A percentile compares a stretch with the other conserved stretches of the same genome.
phyloP scores from a whole-genome alignment of 2,888 invertebrate species.

The Volucella bombylans region DNA sequence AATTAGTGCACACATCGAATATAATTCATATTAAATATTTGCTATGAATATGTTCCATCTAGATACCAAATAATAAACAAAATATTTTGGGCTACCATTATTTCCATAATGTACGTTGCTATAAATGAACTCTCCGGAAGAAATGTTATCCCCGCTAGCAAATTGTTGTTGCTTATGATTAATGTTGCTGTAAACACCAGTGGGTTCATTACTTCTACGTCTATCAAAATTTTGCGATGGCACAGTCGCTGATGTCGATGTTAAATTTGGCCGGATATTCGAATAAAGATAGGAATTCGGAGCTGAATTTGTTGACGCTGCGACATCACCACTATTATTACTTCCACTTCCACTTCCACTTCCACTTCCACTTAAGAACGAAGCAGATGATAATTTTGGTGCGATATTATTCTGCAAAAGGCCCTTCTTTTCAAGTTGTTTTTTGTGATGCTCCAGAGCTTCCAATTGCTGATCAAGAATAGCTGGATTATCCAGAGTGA shows the following conservation, averaged over 20 bases:
- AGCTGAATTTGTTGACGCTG: conserved; percentile 19
- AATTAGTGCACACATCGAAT: not conserved
- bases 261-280: conserved; percentile 37
- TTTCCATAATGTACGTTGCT: conserved; percentile 56
- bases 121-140: conserved; percentile 44
- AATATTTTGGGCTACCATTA: conserved; percentile 36
- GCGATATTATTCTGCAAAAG: conserved; percentile 72
- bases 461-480: conserved; percentile 81
- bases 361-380: conserved; percentile 63
- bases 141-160: conserved; percentile 84
- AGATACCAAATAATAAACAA: too few species aligned
- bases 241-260: conserved; percentile 1
- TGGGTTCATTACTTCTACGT: conserved; percentile 14
- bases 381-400: conserved; percentile 77
- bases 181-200: conserved; percentile 75
- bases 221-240: conserved; percentile 12
- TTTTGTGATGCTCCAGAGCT: conserved; percentile 82
- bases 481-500: conserved; percentile 81
- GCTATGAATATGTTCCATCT: too few species aligned
- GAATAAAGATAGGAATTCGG: conserved; percentile 38
- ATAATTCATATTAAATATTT: not conserved
- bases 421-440: conserved; percentile 81
- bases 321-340: too few species aligned
- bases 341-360: conserved; percentile 1
- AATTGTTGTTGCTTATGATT: conserved; percentile 81